phyloP scores from a whole-genome alignment of 2,113 vertebrate genomes.

The cattle (Bos taurus) region DNA sequence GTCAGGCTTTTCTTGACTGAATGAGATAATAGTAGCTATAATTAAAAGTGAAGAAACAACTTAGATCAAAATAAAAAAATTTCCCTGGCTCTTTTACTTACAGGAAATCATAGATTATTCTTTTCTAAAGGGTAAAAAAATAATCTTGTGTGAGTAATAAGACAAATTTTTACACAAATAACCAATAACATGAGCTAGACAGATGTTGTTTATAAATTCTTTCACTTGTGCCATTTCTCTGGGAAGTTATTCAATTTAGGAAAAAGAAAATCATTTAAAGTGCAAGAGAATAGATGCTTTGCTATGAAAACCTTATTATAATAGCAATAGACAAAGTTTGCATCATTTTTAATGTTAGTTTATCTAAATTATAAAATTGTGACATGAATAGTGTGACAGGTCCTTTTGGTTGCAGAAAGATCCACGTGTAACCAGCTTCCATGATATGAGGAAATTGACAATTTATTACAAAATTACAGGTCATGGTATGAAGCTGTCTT shows the following conservation, averaged over 20 bases:
- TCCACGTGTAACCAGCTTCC: background rate
- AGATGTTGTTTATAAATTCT: conserved; percentile 53
- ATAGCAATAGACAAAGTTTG: background rate
- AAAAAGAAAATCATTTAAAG: conserved; percentile 29
- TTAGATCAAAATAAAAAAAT: background rate
- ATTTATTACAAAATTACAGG: background rate
- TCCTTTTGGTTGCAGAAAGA: background rate
- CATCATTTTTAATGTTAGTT: background rate
- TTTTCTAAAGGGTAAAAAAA: conserved; percentile 14
- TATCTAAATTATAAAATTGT: background rate
- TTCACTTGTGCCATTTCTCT: conserved; percentile 32
- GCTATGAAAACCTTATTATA: background rate
- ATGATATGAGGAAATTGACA: background rate
- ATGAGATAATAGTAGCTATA: background rate
- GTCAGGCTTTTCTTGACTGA: background rate
- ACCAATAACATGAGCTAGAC: conserved; percentile 45
- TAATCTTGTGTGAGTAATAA: conserved; percentile 50
- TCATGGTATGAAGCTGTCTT: background rate
- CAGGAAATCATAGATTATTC: conserved; percentile 38
- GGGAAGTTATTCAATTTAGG: conserved; percentile 45
- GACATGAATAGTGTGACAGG: background rate
- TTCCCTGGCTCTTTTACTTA: background rate
- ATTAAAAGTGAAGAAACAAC: conserved; percentile 10
- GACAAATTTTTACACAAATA: conserved; percentile 62
- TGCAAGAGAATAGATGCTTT: background rate